phyloP scores from a whole-genome alignment of 2,113 vertebrate genomes.

The Percina caprodes region DNA sequence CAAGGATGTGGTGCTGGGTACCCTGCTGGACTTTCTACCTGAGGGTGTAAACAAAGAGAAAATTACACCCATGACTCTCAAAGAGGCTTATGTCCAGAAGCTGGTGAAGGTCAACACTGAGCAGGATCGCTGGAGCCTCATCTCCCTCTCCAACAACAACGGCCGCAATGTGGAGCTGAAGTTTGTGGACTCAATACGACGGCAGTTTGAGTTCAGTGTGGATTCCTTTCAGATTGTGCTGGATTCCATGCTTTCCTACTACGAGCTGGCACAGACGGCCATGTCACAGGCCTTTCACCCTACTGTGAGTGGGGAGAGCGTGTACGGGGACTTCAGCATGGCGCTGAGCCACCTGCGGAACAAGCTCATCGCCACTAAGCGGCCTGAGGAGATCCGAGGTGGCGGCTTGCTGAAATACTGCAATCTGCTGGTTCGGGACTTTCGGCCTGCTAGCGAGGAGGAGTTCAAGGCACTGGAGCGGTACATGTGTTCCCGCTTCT shows the following conservation, averaged over 20 bases:
- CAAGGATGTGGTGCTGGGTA: constrained; percentile 92
- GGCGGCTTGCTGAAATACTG: constrained; percentile 98
- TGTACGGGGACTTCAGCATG: constrained; percentile 93
- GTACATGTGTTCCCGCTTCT: constrained; percentile 99
- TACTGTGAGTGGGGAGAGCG: constrained; percentile 90
- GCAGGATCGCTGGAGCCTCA: constrained; percentile 96
- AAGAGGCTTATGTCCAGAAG: constrained; percentile 97
- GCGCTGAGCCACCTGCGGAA: constrained; percentile 92
- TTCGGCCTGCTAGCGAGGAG: constrained; percentile 89
- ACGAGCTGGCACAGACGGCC: constrained; percentile 85
- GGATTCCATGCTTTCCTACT: constrained; percentile 92
- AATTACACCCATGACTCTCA: constrained; percentile 92
- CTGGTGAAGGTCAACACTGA: constrained; percentile 96
- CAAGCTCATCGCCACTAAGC: constrained; percentile 95
- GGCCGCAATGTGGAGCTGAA: constrained; percentile 97
- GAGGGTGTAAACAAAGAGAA: constrained; percentile 95
- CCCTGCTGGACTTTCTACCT: constrained; percentile 94
- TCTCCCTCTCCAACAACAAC: constrained; percentile 97
- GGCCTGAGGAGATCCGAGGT: constrained; percentile 96
- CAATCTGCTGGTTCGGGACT: constrained; percentile 95
- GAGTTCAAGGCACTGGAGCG: constrained; percentile 94
- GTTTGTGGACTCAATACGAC: constrained; percentile 94
- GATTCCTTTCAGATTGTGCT: constrained; percentile 99
- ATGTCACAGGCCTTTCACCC: constrained; percentile 90
- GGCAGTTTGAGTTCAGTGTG: constrained; percentile 98